Evolutionary conservation across 2,113 vertebrate species (phyloP).

Genomic region (Anguilla rostrata): DNA sequence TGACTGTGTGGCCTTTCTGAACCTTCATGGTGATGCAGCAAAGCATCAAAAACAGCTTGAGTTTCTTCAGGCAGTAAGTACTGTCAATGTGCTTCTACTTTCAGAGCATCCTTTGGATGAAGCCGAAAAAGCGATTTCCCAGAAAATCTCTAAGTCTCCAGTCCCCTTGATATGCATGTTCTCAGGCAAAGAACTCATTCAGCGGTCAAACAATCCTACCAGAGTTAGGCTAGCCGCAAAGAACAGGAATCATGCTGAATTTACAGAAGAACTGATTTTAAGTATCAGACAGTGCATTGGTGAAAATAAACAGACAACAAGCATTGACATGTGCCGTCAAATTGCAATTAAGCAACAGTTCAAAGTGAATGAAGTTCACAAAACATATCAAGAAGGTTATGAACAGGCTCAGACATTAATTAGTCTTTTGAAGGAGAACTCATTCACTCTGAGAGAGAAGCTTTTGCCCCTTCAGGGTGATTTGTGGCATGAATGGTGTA

Average conservation of each 20-base stretch:
- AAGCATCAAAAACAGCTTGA: constrained; percentile 50
- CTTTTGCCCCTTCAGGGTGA: constrained; percentile 60
- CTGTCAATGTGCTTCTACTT: constrained; percentile 57
- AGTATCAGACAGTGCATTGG: constrained; percentile 44
- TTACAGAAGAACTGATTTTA: constrained; percentile 39
- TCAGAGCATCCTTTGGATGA: constrained; percentile 42
- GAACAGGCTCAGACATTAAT: constrained; percentile 30
- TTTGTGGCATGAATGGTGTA: constrained; percentile 58
- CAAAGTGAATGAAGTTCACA: constrained; percentile 47
- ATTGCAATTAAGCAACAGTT: constrained; percentile 41
- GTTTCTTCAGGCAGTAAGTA: constrained; percentile 58
- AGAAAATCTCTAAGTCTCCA: constrained; percentile 39
- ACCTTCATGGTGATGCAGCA: constrained; percentile 57
- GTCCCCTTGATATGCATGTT: constrained; percentile 45
- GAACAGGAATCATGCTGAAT: constrained; percentile 53
- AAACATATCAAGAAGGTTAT: constrained; percentile 34
- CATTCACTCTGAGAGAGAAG: constrained; percentile 50
- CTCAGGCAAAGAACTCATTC: constrained; percentile 1
- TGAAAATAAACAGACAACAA: background rate
- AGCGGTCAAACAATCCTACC: constrained; percentile 1
- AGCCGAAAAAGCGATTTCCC: constrained; percentile 42
- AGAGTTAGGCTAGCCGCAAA: constrained; percentile 33
- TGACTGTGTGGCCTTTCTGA: constrained; percentile 55
- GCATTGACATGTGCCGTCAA: constrained; percentile 38
- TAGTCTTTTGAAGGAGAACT: constrained; percentile 40